Percentiles rank a stretch among this genome's conserved stretches.
These are phyloP conservation scores for Cetonia aurata DNA, from an alignment of 2,888 invertebrate species.

Conservation along the genomic window DNA sequence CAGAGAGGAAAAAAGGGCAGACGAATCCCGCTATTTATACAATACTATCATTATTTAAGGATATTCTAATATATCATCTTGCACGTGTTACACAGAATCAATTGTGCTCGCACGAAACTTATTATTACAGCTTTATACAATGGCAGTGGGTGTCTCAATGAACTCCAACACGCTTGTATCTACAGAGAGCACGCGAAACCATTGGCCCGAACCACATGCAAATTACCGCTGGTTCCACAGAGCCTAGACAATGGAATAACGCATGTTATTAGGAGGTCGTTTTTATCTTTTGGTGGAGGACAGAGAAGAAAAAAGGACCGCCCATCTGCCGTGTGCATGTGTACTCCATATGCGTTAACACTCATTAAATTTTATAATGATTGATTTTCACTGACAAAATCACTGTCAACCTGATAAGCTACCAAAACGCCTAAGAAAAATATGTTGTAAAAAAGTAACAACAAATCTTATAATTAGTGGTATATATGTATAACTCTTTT, in stretches of 20 bases:
- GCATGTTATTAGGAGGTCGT: constrained; percentile 54
- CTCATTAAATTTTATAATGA: too few relatives aligned
- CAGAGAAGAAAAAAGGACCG: constrained; percentile 21
- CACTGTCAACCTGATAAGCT: too few relatives aligned
- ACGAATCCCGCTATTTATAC: constrained; percentile 50
- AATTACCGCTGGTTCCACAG: constrained; percentile 53
- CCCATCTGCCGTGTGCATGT: constrained; percentile 6
- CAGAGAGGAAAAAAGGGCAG: constrained; percentile 26
- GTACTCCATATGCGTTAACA: neutral
- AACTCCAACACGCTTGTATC: constrained; percentile 59
- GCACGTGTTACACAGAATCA: constrained; percentile 66
- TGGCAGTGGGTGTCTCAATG: constrained; percentile 64
- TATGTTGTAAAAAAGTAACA: too few relatives aligned
- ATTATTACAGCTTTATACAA: constrained; percentile 60
- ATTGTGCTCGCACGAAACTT: constrained; percentile 63
- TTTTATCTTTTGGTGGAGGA: constrained; percentile 33
- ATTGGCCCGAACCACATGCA: constrained; percentile 47
- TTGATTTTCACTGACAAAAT: too few relatives aligned
- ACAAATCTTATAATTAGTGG: too few relatives aligned
- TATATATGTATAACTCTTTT: too few relatives aligned
- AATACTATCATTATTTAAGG: constrained; percentile 64
- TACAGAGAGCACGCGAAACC: constrained; percentile 36
- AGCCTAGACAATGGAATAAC: constrained; percentile 56
- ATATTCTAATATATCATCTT: constrained; percentile 65
- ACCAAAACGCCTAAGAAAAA: too few relatives aligned